Conservation (phyloP, 1,140 invertebrate species). For the Danaus melanippus region DNA sequence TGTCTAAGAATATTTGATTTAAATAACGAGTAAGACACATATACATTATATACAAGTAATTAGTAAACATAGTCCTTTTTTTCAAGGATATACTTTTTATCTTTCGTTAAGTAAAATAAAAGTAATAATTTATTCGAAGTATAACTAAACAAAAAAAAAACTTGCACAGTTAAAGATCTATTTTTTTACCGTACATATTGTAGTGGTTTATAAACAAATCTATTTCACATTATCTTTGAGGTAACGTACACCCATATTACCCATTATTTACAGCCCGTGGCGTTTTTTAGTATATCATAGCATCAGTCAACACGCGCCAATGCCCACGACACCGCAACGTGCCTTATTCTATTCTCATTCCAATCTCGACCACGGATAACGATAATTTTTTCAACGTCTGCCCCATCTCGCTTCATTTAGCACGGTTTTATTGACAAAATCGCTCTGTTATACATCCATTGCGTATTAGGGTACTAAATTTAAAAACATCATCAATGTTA, state of each 20-base stretch:
- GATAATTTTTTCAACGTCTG: constrained; percentile 33
- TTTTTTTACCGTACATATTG: too few species aligned
- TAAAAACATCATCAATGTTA: too few species aligned
- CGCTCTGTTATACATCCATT: constrained; percentile 12
- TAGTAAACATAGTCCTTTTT: too few species aligned
- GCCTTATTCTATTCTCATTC: constrained; percentile 43
- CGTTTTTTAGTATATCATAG: constrained; percentile 16
- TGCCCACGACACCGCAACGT: constrained; percentile 34
- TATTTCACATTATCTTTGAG: background rate
- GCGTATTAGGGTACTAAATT: background rate
- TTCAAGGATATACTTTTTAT: too few species aligned
- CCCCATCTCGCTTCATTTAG: constrained; percentile 24
- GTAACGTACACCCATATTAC: constrained; percentile 13
- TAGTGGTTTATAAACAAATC: background rate
- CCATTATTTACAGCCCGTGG: constrained; percentile 15
- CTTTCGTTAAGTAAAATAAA: too few species aligned
- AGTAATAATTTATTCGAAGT: too few species aligned
- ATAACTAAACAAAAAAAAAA: too few species aligned
- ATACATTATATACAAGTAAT: too few species aligned
- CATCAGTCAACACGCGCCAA: constrained; percentile 25
- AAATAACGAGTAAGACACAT: too few species aligned
- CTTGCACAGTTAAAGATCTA: background rate
- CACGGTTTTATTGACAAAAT: constrained; percentile 7
- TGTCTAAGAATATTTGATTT: too few species aligned
- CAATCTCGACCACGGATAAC: constrained; percentile 41